phyloP scores from a whole-genome alignment of 2,888 invertebrate genomes.

The Hirtodrosophila cameraria region DNA sequence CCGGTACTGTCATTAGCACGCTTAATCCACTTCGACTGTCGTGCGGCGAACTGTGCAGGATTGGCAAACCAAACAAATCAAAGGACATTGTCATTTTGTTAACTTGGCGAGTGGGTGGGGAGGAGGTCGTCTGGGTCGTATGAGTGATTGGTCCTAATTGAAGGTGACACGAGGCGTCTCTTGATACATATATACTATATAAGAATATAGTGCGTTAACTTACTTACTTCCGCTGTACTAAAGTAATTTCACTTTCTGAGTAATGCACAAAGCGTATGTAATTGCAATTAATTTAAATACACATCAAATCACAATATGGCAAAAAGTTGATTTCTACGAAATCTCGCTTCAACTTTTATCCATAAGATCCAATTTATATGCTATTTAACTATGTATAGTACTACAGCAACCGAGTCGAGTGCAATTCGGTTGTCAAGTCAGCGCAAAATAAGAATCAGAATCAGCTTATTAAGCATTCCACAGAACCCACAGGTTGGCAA shows the following conservation, averaged over 20 bases:
- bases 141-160: slow-evolving; percentile 54
- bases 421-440: background rate
- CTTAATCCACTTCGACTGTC: slow-evolving; percentile 70
- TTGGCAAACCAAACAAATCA: slow-evolving; percentile 75
- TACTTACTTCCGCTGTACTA: slow-evolving; percentile 2
- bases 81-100: slow-evolving; percentile 53
- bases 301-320: background rate
- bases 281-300: slow-evolving; percentile 16
- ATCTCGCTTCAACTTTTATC: background rate
- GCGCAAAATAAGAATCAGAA: slow-evolving; percentile 4
- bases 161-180: slow-evolving; percentile 39
- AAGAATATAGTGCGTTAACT: background rate
- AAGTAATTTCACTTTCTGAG: slow-evolving; percentile 1
- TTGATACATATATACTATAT: no score
- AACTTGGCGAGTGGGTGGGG: no score
- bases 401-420: slow-evolving; percentile 2
- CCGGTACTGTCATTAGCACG: slow-evolving; percentile 68
- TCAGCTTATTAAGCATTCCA: background rate
- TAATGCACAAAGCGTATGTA: background rate
- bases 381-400: slow-evolving; percentile 4
- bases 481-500: background rate
- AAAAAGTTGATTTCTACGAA: background rate
- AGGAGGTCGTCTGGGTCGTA: slow-evolving; percentile 12
- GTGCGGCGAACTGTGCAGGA: slow-evolving; percentile 50
- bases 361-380: slow-evolving; percentile 25